Percentiles rank a stretch among this genome's conserved stretches.
Conservation (phyloP, 2,888 invertebrate species). For the Microctonus aethiopoides region DNA sequence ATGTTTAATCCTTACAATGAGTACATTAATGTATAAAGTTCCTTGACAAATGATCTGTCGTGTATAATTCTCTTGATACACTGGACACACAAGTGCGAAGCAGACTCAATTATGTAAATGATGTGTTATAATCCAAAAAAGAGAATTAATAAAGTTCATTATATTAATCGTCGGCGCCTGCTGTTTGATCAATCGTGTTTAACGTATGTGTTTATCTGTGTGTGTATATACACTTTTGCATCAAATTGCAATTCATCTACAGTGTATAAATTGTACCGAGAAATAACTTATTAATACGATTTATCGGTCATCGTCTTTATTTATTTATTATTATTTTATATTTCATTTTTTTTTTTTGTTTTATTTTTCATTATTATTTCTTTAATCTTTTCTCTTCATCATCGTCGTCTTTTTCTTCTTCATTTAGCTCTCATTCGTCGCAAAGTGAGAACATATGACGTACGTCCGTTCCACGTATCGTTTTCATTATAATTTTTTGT, state of each 20-base stretch:
- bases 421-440: not conserved
- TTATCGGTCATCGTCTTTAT: slow-evolving; percentile 23
- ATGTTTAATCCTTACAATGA: slow-evolving; percentile 6
- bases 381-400: not conserved
- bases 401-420: not conserved
- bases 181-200: slow-evolving; percentile 49
- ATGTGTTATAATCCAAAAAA: slow-evolving; percentile 39
- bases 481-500: slow-evolving; percentile 23
- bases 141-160: slow-evolving; percentile 48
- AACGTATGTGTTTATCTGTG: not conserved
- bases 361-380: not conserved
- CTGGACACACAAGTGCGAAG: slow-evolving; percentile 4
- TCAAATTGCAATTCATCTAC: slow-evolving; percentile 24
- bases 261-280: slow-evolving; percentile 25
- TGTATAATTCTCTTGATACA: slow-evolving; percentile 6
- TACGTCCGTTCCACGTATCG: slow-evolving; percentile 32
- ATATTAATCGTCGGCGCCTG: slow-evolving; percentile 49
- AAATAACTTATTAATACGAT: slow-evolving; percentile 37
- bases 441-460: slow-evolving; percentile 16
- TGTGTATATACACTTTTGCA: not conserved
- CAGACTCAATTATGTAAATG: slow-evolving; percentile 48
- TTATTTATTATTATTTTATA: not conserved
- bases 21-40: slow-evolving; percentile 3
- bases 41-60: slow-evolving; percentile 22
- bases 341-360: too few relatives aligned